phyloP scores from a whole-genome alignment of 1,140 invertebrate species.

The Tetragnatha versicolor region DNA sequence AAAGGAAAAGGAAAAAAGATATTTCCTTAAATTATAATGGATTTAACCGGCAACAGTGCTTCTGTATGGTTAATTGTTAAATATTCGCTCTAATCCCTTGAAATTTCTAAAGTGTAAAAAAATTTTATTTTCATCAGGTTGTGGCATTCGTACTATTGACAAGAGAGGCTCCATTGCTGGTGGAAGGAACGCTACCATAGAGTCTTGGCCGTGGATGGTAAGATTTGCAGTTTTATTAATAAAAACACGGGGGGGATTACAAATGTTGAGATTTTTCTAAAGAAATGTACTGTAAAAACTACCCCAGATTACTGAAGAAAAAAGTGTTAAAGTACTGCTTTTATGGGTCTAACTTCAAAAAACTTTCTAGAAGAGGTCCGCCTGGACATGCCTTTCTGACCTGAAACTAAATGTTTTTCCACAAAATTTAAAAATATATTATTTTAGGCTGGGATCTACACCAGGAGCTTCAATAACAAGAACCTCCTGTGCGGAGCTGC shows the following conservation, averaged over 20 bases:
- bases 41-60: no score
- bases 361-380: neutral
- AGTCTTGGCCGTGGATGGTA: constrained; percentile 52
- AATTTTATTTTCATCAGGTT: constrained; percentile 5
- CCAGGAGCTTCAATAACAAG: constrained; percentile 21
- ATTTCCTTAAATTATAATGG: no score
- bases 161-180: constrained; percentile 20
- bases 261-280: neutral
- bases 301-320: neutral
- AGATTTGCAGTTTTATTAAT: neutral
- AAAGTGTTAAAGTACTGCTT: neutral
- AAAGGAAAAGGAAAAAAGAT: no score
- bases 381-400: neutral
- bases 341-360: neutral
- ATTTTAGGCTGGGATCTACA: constrained; percentile 37
- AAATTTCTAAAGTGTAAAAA: no score
- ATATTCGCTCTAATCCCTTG: no score
- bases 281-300: neutral
- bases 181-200: constrained; percentile 13
- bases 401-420: neutral
- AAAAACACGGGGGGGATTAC: no score
- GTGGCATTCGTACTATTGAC: neutral
- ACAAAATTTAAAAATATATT: neutral
- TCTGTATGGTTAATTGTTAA: no score
- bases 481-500: constrained; percentile 58